Evolutionary conservation across 2,797 vertebrate genomes (phyloP).

Genomic region (Chanos chanos): DNA sequence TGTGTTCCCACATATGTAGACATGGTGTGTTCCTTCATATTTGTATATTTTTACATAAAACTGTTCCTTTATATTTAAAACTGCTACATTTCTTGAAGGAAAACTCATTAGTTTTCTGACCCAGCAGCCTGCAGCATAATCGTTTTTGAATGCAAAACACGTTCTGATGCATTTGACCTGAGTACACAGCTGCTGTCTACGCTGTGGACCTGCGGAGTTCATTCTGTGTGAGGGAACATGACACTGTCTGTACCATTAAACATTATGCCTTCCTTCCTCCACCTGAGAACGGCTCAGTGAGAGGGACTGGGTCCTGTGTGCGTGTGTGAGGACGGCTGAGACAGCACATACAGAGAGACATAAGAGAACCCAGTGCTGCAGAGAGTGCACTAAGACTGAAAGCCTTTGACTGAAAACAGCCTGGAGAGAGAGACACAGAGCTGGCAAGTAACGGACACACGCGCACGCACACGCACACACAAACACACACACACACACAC

Average conservation of each 20-base stretch:
- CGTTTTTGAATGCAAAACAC: slow-evolving; percentile 23
- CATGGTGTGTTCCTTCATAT: too few relatives aligned
- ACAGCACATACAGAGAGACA: slow-evolving; percentile 42
- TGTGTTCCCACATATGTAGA: too few relatives aligned
- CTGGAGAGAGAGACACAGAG: slow-evolving; percentile 17
- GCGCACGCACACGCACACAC: background rate
- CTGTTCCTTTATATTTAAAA: too few relatives aligned
- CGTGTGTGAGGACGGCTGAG: slow-evolving; percentile 44
- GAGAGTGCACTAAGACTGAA: slow-evolving; percentile 40
- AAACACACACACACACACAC: slow-evolving; percentile 18
- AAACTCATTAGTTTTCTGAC: too few relatives aligned
- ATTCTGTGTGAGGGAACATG: slow-evolving; percentile 51
- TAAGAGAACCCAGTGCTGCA: slow-evolving; percentile 36
- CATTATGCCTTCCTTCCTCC: slow-evolving; percentile 46
- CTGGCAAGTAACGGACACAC: background rate
- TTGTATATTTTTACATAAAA: too few relatives aligned
- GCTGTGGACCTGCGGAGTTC: slow-evolving; percentile 45
- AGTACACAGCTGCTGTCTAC: slow-evolving; percentile 32
- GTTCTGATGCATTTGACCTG: slow-evolving; percentile 13
- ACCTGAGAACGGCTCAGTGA: slow-evolving; percentile 36
- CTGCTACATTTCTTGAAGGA: too few relatives aligned
- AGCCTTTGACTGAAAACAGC: slow-evolving; percentile 43
- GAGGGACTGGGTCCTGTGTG: slow-evolving; percentile 39
- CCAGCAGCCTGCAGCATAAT: too few relatives aligned
- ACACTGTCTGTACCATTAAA: slow-evolving; percentile 49